A percentile compares a stretch with the other conserved stretches of the same genome.
Conservation (phyloP, 2,113 vertebrate species). For the Micronisus gabar region DNA sequence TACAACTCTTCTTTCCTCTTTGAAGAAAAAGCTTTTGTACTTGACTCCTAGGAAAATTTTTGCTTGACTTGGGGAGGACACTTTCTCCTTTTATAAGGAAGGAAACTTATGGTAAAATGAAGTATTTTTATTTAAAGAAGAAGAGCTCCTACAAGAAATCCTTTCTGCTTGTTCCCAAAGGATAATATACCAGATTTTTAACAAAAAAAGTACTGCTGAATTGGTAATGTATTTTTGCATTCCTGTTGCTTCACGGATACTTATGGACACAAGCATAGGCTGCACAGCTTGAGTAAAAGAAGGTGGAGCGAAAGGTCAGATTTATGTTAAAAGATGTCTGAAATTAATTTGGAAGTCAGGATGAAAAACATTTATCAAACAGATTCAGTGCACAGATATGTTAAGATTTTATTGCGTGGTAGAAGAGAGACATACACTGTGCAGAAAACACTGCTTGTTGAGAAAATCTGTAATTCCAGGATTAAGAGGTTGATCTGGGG, state of each 20-base stretch:
- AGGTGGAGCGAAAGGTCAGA: background rate
- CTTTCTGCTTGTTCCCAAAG: background rate
- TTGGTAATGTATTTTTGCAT: background rate
- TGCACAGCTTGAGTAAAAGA: background rate
- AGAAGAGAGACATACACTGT: rapidly evolving
- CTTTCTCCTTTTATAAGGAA: background rate
- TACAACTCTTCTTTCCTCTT: background rate
- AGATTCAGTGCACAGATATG: background rate
- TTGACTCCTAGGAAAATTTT: background rate
- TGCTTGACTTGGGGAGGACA: background rate
- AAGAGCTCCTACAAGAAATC: background rate
- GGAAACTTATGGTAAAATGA: background rate
- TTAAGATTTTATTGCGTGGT: background rate
- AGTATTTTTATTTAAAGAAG: background rate
- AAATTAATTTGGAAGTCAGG: background rate
- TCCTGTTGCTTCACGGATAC: background rate
- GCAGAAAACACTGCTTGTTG: background rate
- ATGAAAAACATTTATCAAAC: background rate
- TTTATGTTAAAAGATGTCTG: background rate
- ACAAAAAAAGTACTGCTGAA: background rate
- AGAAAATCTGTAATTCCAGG: background rate
- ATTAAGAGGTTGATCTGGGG: background rate
- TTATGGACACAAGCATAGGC: background rate
- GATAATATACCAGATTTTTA: background rate
- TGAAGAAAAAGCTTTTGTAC: background rate